Conservation (phyloP, 2,888 invertebrate genomes). For the Omphaloscelis lunosa region DNA sequence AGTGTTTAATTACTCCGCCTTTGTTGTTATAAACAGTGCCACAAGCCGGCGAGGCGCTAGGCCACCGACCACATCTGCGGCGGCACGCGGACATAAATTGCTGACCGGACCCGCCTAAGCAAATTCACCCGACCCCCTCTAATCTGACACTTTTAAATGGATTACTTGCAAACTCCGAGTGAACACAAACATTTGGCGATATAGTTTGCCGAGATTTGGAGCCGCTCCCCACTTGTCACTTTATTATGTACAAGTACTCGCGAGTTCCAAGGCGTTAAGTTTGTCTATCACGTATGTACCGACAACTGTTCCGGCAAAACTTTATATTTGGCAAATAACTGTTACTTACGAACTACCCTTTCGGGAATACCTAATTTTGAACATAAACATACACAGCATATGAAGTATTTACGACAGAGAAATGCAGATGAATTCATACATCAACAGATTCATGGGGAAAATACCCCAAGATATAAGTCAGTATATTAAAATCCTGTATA, state of each 20-base stretch:
- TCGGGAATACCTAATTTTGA: conserved; percentile 28
- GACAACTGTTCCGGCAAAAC: conserved; percentile 54
- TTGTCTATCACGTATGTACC: conserved; percentile 64
- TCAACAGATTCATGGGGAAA: conserved; percentile 4
- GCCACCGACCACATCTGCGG: conserved; percentile 80
- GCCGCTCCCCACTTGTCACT: conserved; percentile 69
- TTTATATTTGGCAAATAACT: conserved; percentile 63
- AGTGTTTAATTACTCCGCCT: conserved; percentile 85
- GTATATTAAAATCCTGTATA: background rate
- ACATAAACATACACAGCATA: conserved; percentile 14
- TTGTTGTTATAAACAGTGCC: conserved; percentile 85
- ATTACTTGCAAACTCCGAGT: conserved; percentile 78
- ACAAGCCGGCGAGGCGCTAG: conserved; percentile 73
- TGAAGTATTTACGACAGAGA: conserved; percentile 29
- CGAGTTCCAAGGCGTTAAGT: conserved; percentile 61
- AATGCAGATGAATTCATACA: conserved; percentile 15
- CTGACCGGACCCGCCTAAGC: conserved; percentile 83
- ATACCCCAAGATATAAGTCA: conserved; percentile 12
- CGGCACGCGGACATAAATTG: conserved; percentile 81
- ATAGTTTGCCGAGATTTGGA: conserved; percentile 72
- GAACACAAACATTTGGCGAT: conserved; percentile 76
- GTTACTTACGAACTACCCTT: conserved; percentile 38
- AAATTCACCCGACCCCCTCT: conserved; percentile 80
- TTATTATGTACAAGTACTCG: conserved; percentile 57
- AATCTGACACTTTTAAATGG: conserved; percentile 87